A percentile compares a stretch with the other conserved stretches of the same genome.
Conservation (phyloP, 2,797 vertebrate species). For the Cynodonichthys magdalenae region DNA sequence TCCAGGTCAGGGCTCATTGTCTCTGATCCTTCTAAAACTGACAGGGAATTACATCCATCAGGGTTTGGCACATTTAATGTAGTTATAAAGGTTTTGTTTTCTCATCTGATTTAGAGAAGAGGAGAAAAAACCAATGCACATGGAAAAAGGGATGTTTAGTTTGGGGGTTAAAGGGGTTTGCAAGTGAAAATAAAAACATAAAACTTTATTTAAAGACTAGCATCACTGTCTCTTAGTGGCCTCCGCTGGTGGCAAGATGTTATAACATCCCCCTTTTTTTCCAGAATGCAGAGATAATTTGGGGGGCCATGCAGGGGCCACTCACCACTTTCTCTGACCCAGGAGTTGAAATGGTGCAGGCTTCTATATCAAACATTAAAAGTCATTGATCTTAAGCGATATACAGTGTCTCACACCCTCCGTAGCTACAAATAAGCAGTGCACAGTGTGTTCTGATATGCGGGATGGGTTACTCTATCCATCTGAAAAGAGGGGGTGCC, state of each 20-base stretch:
- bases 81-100: too few relatives aligned
- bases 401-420: constrained; percentile 83
- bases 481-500: constrained; percentile 64
- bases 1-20: constrained; percentile 43
- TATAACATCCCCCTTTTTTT: constrained; percentile 42
- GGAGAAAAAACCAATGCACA: background rate
- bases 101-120: background rate
- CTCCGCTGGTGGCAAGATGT: constrained; percentile 70
- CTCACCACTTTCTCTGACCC: constrained; percentile 47
- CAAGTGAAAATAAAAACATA: constrained; percentile 1
- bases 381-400: constrained; percentile 80
- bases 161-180: background rate
- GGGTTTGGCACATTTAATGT: constrained; percentile 2
- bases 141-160: background rate
- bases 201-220: constrained; percentile 10
- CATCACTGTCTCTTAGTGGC: constrained; percentile 66
- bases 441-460: constrained; percentile 77
- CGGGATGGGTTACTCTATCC: constrained; percentile 79
- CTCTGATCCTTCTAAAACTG: constrained; percentile 34
- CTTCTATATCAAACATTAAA: constrained; percentile 82
- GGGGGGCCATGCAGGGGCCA: constrained; percentile 42
- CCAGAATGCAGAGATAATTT: constrained; percentile 44
- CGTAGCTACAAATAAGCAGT: constrained; percentile 78
- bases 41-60: constrained; percentile 20
- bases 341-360: constrained; percentile 64